Percentiles rank a stretch among this genome's conserved stretches.
phyloP scores from a whole-genome alignment of 1,140 invertebrate species.

The Polypedilum pembai region DNA sequence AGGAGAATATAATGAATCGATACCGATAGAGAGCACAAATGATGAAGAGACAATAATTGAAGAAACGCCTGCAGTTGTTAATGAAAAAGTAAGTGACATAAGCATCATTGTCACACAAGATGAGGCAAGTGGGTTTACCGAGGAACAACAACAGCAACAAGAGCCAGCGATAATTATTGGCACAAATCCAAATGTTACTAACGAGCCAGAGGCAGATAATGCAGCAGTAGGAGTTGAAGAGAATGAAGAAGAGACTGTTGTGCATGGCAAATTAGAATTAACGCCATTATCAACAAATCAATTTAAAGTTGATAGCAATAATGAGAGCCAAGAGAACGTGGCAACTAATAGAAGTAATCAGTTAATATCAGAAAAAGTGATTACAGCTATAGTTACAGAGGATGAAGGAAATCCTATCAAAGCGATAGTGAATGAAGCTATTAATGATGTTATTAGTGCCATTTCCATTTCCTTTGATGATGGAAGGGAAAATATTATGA shows the following conservation, averaged over 20 bases:
- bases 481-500: slow-evolving; percentile 30
- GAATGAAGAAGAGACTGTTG: neutral
- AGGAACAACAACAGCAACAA: neutral
- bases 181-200: slow-evolving; percentile 1
- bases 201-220: neutral
- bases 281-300: slow-evolving; percentile 15
- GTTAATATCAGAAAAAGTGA: no score
- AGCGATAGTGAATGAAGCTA: slow-evolving; percentile 14
- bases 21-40: slow-evolving; percentile 38
- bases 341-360: no score
- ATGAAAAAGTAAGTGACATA: slow-evolving; percentile 29
- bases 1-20: slow-evolving; percentile 36
- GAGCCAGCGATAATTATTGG: neutral
- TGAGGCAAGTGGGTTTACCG: no score
- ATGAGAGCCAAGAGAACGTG: neutral
- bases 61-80: slow-evolving; percentile 31
- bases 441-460: slow-evolving; percentile 24
- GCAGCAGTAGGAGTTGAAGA: neutral
- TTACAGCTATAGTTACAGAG: neutral
- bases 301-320: slow-evolving; percentile 23
- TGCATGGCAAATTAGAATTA: slow-evolving; percentile 23
- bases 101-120: neutral
- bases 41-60: slow-evolving; percentile 38
- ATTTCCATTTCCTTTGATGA: slow-evolving; percentile 33
- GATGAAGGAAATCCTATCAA: neutral